Evolutionary conservation across 2,888 invertebrate species (phyloP).

Genomic region (Leucoma salicis): DNA sequence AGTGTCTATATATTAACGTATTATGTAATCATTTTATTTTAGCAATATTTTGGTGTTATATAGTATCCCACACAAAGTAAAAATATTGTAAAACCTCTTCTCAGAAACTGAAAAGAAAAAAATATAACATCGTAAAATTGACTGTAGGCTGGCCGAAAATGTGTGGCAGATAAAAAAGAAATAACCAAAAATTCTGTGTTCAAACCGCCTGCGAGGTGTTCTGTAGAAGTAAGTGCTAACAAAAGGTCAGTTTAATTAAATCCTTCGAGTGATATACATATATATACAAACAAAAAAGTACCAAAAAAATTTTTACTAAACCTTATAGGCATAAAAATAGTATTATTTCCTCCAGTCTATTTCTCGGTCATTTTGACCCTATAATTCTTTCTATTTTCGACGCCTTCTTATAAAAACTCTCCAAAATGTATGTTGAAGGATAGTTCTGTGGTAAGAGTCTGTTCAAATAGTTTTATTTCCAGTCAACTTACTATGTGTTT

Average conservation of each 20-base stretch:
- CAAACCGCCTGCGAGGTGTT: conserved; percentile 11
- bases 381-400: not conserved
- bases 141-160: not conserved
- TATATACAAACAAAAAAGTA: conserved; percentile 7
- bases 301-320: conserved; percentile 5
- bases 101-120: not conserved
- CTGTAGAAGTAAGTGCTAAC: conserved; percentile 5
- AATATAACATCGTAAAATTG: not conserved
- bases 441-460: not conserved
- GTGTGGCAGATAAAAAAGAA: conserved; percentile 1
- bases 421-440: not conserved
- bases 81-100: not conserved
- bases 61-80: not conserved
- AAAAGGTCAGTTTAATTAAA: conserved; percentile 11
- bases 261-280: conserved; percentile 5
- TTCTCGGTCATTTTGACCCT: not conserved
- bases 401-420: not conserved
- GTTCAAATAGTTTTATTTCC: not conserved
- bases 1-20: too few species aligned
- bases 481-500: not conserved
- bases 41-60: not conserved
- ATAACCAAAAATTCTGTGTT: conserved; percentile 1
- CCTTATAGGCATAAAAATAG: not conserved
- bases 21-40: not conserved
- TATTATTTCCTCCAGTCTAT: not conserved